Conservation (phyloP, 2,888 invertebrate species). For the Bedellia somnulentella region DNA sequence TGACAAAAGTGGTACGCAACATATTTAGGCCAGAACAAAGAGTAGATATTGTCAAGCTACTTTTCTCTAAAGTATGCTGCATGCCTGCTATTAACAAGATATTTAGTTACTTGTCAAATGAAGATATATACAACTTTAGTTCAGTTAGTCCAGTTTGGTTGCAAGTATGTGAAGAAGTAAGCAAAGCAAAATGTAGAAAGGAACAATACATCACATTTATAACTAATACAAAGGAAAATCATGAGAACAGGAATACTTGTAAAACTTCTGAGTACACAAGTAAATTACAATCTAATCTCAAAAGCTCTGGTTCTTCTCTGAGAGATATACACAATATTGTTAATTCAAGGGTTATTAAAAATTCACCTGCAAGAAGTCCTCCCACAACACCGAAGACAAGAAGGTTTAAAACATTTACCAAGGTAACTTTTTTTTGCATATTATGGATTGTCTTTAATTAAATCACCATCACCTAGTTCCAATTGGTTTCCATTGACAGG, state of each 20-base stretch:
- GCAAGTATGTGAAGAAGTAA: constrained; percentile 27
- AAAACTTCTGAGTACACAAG: constrained; percentile 14
- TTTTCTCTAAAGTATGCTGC: constrained; percentile 22
- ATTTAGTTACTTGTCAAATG: constrained; percentile 30
- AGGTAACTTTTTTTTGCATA: too few relatives aligned
- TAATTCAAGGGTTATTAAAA: constrained; percentile 15
- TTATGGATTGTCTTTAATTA: too few relatives aligned
- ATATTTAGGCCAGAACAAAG: constrained; percentile 35
- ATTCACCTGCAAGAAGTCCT: constrained; percentile 20
- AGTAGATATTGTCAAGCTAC: constrained; percentile 37
- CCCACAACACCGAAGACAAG: constrained; percentile 40
- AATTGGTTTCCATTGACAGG: too few relatives aligned
- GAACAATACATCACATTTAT: constrained; percentile 22
- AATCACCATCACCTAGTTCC: too few relatives aligned
- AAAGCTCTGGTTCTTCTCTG: constrained; percentile 19
- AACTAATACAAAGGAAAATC: constrained; percentile 32
- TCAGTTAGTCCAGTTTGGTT: constrained; percentile 38
- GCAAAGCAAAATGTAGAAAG: constrained; percentile 25
- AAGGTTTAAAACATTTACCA: constrained; percentile 35
- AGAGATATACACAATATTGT: constrained; percentile 36
- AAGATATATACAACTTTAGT: constrained; percentile 39
- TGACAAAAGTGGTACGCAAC: constrained; percentile 16
- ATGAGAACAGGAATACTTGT: constrained; percentile 26
- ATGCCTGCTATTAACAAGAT: constrained; percentile 35
- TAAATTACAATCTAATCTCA: constrained; percentile 11